A percentile compares a stretch with the other conserved stretches of the same genome.
Conservation (phyloP, 2,113 vertebrate genomes). For the Vidua macroura region DNA sequence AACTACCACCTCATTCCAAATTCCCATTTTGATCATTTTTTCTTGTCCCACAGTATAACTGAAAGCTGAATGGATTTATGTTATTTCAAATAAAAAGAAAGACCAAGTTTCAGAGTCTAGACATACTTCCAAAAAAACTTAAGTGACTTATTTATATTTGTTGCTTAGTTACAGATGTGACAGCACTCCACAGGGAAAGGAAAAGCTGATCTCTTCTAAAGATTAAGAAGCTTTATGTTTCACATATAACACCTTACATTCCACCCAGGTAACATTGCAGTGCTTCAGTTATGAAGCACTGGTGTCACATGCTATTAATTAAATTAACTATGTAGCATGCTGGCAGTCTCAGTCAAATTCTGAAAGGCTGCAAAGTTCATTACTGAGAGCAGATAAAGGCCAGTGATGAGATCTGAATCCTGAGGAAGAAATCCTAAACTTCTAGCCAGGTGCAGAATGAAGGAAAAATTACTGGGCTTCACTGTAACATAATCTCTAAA, state of each 20-base stretch:
- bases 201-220: background rate
- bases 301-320: background rate
- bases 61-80: constrained; percentile 10
- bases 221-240: background rate
- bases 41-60: background rate
- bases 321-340: background rate
- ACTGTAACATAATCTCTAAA: background rate
- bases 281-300: background rate
- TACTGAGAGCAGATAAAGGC: background rate
- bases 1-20: background rate
- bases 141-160: constrained; percentile 8
- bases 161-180: background rate
- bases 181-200: background rate
- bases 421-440: background rate
- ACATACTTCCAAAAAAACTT: constrained; percentile 4
- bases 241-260: background rate
- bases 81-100: constrained; percentile 24
- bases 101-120: constrained; percentile 31
- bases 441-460: background rate
- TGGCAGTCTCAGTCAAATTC: background rate
- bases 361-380: background rate
- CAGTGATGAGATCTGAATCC: background rate
- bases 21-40: background rate
- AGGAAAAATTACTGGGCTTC: background rate
- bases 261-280: background rate